Evolutionary conservation across 1,140 invertebrate species (phyloP).

Genomic region (Akabosia matsudoensis): DNA sequence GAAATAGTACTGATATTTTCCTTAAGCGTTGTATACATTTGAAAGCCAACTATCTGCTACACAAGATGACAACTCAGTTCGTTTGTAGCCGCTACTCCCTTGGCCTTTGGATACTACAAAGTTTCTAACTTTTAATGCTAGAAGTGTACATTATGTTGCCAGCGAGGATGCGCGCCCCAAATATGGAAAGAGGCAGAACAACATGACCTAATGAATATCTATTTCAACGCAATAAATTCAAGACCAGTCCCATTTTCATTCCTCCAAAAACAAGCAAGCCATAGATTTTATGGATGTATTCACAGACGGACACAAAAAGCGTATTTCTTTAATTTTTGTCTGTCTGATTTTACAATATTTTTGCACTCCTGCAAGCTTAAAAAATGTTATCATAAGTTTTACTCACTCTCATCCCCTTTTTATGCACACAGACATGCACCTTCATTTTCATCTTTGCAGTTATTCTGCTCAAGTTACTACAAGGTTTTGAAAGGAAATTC

Average conservation of each 20-base stretch:
- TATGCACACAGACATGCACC: too few relatives aligned
- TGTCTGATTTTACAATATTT: too few relatives aligned
- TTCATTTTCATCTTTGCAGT: too few relatives aligned
- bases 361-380: too few relatives aligned
- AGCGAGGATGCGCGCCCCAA: background rate
- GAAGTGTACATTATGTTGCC: background rate
- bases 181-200: background rate
- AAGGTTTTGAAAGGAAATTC: background rate
- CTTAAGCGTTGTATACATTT: conserved; percentile 8
- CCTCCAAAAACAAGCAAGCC: background rate
- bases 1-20: background rate
- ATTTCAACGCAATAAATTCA: conserved; percentile 12
- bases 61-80: background rate
- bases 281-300: too few relatives aligned
- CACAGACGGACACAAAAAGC: too few relatives aligned
- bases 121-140: background rate
- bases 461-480: too few relatives aligned
- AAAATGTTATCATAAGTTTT: too few relatives aligned
- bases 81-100: background rate
- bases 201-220: background rate
- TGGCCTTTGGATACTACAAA: background rate
- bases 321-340: too few relatives aligned
- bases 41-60: background rate
- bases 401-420: too few relatives aligned
- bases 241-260: background rate